Percentiles rank a stretch among this genome's conserved stretches.
These are phyloP conservation scores for Brachionus paranguensis DNA, from an alignment of 1,140 invertebrate species.

Conservation along the genomic window DNA sequence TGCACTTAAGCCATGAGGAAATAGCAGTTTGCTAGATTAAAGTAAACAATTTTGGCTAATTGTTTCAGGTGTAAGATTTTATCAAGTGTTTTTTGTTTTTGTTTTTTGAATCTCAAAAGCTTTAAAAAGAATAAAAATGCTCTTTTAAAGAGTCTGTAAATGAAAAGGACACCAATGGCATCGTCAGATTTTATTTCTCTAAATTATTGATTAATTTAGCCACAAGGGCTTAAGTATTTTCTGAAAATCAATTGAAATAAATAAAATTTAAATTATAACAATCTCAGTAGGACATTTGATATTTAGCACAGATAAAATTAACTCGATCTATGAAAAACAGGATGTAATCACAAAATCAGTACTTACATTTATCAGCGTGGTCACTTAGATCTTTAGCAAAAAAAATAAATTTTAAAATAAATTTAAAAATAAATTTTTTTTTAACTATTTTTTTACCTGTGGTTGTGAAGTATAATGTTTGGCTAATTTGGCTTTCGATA, in stretches of 20 bases:
- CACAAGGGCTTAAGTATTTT: constrained; percentile 10
- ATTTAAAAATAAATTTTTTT: not conserved
- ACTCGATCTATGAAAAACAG: not conserved
- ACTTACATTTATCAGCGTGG: constrained; percentile 31
- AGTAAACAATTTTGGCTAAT: not conserved
- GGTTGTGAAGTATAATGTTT: not conserved
- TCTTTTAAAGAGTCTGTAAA: constrained; percentile 2
- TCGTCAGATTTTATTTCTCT: not conserved
- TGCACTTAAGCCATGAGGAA: not conserved
- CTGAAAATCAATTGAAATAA: not conserved
- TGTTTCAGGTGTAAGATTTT: not conserved
- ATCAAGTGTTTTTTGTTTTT: not conserved
- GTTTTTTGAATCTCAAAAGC: not conserved
- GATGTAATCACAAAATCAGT: not conserved
- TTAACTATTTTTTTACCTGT: not conserved
- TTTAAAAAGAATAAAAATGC: not conserved
- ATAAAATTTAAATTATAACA: not conserved
- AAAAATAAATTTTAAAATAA: not conserved
- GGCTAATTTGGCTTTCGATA: not conserved
- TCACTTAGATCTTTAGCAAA: not conserved
- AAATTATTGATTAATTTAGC: constrained; percentile 28
- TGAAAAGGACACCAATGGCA: constrained; percentile 9
- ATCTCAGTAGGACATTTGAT: not conserved
- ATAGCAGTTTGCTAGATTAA: not conserved
- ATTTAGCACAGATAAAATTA: not conserved